Conservation (phyloP, 2,113 vertebrate species). For the Macroglossus sobrinus region DNA sequence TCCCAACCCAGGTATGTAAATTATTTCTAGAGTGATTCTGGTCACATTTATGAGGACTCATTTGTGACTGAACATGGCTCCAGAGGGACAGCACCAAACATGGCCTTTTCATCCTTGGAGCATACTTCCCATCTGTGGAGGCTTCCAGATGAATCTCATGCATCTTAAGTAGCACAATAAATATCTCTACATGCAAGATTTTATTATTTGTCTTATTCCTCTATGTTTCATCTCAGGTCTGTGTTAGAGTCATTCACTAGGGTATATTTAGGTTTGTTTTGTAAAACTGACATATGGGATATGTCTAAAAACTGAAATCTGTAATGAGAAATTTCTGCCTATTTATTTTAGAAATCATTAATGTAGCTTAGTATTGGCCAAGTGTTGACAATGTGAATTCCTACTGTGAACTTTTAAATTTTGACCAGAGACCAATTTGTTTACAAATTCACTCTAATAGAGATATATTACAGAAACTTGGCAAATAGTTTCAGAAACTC, state of each 20-base stretch:
- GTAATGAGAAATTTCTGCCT: neutral
- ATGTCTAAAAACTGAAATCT: slow-evolving; percentile 10
- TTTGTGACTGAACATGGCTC: neutral
- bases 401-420: slow-evolving; percentile 26
- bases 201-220: neutral
- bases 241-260: neutral
- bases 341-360: slow-evolving; percentile 47
- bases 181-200: neutral
- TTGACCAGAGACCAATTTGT: slow-evolving; percentile 17
- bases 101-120: neutral
- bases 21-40: neutral
- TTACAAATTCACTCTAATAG: slow-evolving; percentile 36
- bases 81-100: neutral
- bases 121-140: neutral
- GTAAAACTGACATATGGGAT: slow-evolving; percentile 9
- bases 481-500: neutral
- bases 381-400: neutral
- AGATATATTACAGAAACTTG: slow-evolving; percentile 14
- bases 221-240: neutral
- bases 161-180: neutral
- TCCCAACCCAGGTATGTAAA: neutral
- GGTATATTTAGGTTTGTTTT: slow-evolving; percentile 33
- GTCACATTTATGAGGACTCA: neutral
- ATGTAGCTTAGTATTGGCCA: neutral
- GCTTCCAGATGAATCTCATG: neutral